These are phyloP conservation scores for Sesamia inferens DNA, from an alignment of 2,888 invertebrate genomes.

Conservation along the genomic window DNA sequence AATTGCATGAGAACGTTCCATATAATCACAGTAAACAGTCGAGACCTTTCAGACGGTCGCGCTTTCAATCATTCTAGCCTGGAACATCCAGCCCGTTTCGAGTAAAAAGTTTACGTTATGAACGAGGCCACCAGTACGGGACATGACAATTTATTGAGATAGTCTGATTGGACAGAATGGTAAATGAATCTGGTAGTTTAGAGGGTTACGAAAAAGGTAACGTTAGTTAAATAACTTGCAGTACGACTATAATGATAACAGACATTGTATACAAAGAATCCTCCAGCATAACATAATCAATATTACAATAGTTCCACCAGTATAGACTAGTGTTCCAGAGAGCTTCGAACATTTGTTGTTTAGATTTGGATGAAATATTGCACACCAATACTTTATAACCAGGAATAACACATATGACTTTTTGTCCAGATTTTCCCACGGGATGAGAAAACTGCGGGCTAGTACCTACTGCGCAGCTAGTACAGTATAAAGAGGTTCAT, in stretches of 20 bases:
- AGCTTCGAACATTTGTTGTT: too few species aligned
- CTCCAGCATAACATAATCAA: too few species aligned
- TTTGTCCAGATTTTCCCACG: too few species aligned
- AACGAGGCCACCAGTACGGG: not conserved
- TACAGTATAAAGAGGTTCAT: not conserved
- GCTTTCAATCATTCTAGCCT: slow-evolving; percentile 19
- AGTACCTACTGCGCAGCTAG: too few species aligned
- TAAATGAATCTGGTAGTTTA: not conserved
- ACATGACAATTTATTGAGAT: not conserved
- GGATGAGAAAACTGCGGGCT: too few species aligned
- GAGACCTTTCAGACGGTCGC: not conserved
- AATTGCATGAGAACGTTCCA: too few species aligned
- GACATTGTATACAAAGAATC: not conserved
- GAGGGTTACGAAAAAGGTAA: not conserved
- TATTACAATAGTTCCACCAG: too few species aligned
- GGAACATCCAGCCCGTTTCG: not conserved
- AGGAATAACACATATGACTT: too few species aligned
- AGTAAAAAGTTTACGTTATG: slow-evolving; percentile 10
- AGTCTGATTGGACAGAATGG: not conserved
- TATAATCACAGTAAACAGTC: not conserved
- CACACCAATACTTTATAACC: too few species aligned
- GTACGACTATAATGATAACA: not conserved
- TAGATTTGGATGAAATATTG: too few species aligned
- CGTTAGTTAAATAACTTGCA: not conserved
- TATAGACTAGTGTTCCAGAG: too few species aligned